A percentile compares a stretch with the other conserved stretches of the same genome.
phyloP scores from a whole-genome alignment of 2,113 vertebrate genomes.

The Anolis sagrei region DNA sequence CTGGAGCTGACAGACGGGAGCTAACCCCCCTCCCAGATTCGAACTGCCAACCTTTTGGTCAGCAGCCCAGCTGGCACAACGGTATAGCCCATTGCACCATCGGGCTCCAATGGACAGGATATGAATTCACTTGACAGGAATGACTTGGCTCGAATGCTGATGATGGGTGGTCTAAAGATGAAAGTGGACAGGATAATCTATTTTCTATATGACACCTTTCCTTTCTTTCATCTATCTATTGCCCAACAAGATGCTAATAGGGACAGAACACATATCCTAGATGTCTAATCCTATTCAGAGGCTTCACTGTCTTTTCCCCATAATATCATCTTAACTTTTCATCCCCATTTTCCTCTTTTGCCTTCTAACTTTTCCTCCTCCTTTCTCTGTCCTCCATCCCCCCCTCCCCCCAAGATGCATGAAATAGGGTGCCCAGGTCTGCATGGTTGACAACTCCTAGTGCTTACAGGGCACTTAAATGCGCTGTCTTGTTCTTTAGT shows the following conservation, averaged over 20 bases:
- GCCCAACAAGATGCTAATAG: not conserved
- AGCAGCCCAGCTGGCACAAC: no score
- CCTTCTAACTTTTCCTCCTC: not conserved
- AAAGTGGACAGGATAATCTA: not conserved
- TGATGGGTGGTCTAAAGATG: not conserved
- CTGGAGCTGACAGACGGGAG: no score
- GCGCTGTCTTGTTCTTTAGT: slow-evolving; percentile 29
- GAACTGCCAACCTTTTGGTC: no score
- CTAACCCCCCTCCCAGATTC: no score
- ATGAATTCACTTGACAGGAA: not conserved
- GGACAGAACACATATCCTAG: not conserved
- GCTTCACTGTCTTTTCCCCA: not conserved
- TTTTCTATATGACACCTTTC: not conserved
- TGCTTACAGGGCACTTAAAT: not conserved
- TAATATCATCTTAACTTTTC: not conserved
- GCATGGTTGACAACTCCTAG: not conserved
- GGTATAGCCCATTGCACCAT: no score
- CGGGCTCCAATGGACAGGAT: no score
- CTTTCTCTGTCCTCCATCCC: not conserved
- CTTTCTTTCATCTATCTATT: not conserved
- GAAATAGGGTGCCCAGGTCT: not conserved
- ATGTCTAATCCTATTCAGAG: not conserved
- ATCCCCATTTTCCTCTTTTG: not conserved
- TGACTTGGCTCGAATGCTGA: not conserved
- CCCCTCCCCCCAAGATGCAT: no score